Evolutionary conservation across 2,797 vertebrate genomes (phyloP).

Genomic region (Sebastes dallii): DNA sequence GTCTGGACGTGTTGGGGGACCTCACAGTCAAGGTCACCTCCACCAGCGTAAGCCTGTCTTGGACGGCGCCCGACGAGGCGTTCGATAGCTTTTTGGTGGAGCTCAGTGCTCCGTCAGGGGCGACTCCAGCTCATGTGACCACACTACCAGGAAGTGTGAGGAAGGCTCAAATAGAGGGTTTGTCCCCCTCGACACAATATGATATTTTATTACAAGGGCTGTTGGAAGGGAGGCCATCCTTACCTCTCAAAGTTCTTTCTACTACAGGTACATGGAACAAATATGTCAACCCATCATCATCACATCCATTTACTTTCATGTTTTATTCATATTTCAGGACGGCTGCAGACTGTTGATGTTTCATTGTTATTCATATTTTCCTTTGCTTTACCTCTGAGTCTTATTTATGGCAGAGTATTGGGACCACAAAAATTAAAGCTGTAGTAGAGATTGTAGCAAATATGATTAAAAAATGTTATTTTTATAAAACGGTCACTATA

Average conservation of each 20-base stretch:
- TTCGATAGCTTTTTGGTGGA: constrained; percentile 80
- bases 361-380: neutral
- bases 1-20: constrained; percentile 24
- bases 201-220: constrained; percentile 75
- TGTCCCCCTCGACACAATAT: constrained; percentile 75
- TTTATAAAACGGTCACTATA: no score
- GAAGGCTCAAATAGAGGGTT: constrained; percentile 72
- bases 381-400: neutral
- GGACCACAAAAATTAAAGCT: neutral
- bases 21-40: constrained; percentile 59
- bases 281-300: constrained; percentile 16
- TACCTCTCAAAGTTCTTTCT: constrained; percentile 70
- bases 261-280: constrained; percentile 81
- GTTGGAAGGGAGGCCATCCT: constrained; percentile 71
- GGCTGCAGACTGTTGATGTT: constrained; percentile 7
- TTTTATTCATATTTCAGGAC: neutral
- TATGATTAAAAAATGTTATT: no score
- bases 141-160: constrained; percentile 68
- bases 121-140: constrained; percentile 40
- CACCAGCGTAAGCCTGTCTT: constrained; percentile 63
- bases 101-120: constrained; percentile 62
- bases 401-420: neutral
- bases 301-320: neutral
- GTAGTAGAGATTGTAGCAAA: no score
- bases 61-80: constrained; percentile 68